Base-by-base conservation (phyloP, 2,113 vertebrate species). In the Centropus unirufus region DNA sequence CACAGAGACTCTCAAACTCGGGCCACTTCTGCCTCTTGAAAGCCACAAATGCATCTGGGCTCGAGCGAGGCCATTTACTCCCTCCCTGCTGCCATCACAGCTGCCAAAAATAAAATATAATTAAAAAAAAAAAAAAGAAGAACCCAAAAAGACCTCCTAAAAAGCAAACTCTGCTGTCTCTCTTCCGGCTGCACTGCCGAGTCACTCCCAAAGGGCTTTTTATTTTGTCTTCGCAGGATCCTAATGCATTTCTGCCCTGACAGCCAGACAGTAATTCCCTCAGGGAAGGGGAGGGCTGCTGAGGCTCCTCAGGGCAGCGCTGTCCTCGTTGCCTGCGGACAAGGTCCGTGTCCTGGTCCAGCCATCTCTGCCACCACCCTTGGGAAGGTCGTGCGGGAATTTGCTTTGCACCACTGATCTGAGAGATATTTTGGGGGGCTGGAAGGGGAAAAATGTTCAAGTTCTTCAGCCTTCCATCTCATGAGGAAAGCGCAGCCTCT, bases 71-170 rank as follows among this genome's bases (percentile, higher is more conserved):
- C 83, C 67, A 30, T 64, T 86, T 46, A 9, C 67, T 83, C 19
- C 34, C 49, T 51, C 39, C 49, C 34, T 5, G n/a, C 69, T 58
- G 40, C 70, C 52, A 7, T 62, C 8, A 3, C 49, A 39, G 91
- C 75, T 93, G 93, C 91, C 95, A 95, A 93, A 93, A 96, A 95
- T 89, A 87, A 91, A 49, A 49, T 44, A 49, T 58, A 59, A 72
- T 19, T 27, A 14, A 52, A 52, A 26, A 16, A 4, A 5, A 39
- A 19, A 19, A 44, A 24, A 70, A 51, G 22, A 36, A n/a, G 9
- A 3, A 58, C 27, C 61, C 32, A 4, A 22, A 47, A 76, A 73
- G 4, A 52, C 40, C 82, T 74, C 69, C 89, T 78, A n/a, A 90
- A 84, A 58, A 66, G 32, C 78, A 66, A 5, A 57, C 54, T 4